Base-by-base conservation (phyloP, 2,797 vertebrate genomes). In the Lagodon rhomboides region DNA sequence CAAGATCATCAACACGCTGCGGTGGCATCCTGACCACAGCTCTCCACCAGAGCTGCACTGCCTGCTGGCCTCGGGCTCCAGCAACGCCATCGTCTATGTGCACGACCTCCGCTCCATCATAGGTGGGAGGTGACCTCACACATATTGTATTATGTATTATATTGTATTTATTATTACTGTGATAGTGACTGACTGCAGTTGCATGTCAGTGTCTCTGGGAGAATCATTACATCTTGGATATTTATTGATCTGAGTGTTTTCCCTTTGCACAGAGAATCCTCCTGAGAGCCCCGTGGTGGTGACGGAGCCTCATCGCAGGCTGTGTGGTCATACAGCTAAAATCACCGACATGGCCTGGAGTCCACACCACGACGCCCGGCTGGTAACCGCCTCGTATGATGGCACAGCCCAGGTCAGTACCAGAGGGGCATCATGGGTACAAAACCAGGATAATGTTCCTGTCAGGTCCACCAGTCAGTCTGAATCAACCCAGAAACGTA, bases 321-420 rank as follows among this genome's bases (percentile, higher is more conserved):
- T 99, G 62, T 91, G 93, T 3, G 98, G 98, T 34, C 98, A 99
- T 86, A 99, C 98, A 0, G 95, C 95, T 55, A 99, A 98, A 91
- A 96, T 99, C 87, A 99, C 98, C 16, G 84, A 95, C 22, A 93
- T 99, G 88, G 93, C 96, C 0, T 99, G 98, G 98, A 99, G 98
- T 83, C 98, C 97, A 0, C 98, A 99, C 87, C 97, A 98, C 0
- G 91, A 96, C 3, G 98, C 93, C 50, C 94, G 94, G 25, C 91
- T 99, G 85, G 98, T 96, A 17, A 98, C 97, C 0, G 96, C 91
- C 77, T 96, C 96, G 34, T 99, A 99, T 0, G 98, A 99, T 51
- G 97, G 97, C 51, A 99, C 98, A 0, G 97, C 97, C 0, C 97
- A 99, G 97, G 98, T 97, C 91, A 67, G 93, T 38, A 2, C 12